These are phyloP conservation scores for Sipha flava DNA, from an alignment of 1,140 invertebrate species.

Conservation along the genomic window DNA sequence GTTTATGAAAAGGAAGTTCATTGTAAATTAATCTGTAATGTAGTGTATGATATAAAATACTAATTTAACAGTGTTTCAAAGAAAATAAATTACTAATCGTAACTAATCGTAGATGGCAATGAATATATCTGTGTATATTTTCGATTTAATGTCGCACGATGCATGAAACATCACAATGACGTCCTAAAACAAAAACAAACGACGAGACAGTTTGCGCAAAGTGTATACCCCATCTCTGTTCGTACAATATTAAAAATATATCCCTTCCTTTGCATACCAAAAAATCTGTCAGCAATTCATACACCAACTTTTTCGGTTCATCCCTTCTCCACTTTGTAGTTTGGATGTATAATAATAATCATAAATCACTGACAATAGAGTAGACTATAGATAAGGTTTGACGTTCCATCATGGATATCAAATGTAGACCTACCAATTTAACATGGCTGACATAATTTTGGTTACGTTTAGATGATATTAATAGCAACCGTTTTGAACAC, in stretches of 20 bases:
- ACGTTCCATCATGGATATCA: conserved; percentile 2
- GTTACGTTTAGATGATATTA: conserved; percentile 2
- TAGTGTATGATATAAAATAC: not conserved
- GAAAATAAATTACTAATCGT: not conserved
- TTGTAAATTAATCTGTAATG: not conserved
- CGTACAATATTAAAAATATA: no score
- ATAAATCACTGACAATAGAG: not conserved
- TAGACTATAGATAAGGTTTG: not conserved
- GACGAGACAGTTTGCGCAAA: no score
- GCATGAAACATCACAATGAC: no score
- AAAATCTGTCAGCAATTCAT: not conserved
- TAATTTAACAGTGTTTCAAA: not conserved
- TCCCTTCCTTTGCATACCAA: no score
- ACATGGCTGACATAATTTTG: not conserved
- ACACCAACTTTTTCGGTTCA: not conserved
- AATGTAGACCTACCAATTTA: not conserved
- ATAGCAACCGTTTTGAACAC: not conserved
- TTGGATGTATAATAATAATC: not conserved
- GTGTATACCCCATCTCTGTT: no score
- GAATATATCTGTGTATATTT: no score
- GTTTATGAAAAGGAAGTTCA: not conserved
- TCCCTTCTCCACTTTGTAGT: not conserved
- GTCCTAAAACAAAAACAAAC: no score
- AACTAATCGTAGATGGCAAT: no score
- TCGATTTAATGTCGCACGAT: no score